Evolutionary conservation across 2,888 invertebrate genomes (phyloP), one percentile per base, ranked within the genome.

Genomic region (Perithous albicinctus): DNA sequence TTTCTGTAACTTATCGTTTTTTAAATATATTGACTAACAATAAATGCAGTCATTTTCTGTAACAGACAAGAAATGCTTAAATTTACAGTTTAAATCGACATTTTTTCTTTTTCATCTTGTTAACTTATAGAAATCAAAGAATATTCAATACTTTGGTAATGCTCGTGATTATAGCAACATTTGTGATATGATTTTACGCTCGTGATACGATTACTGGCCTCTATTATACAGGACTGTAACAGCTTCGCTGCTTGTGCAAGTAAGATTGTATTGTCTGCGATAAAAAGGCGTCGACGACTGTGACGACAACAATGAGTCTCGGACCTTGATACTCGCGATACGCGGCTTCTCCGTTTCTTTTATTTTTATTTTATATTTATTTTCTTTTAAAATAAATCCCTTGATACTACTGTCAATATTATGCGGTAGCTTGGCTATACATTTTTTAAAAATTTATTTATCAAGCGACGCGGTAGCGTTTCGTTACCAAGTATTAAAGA

Each of bases 141-240:
- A 26, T 54, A 26, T 26, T n/a, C 5, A 23, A 56, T 29, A 29
- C 29, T 56, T 56, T 26, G 29, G 7, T 59, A 18, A 35, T 59
- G 5, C 10, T 7, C 7, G 18, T 8, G 29, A 59, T 59, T 59
- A n/a, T n/a, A 7, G 32, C 29, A 32, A 7, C 8, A 35, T 5
- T 59, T 15, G 26, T n/a, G 54, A 26, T 38, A 35, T 26, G 29
- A 70, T 59, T 59, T 43, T 10, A 29, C 23, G 29, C n/a, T 35
- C 35, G 41, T 26, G 67, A 70, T 70, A 41, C 26, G 41, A 70
- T 43, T 70, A 10, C 20, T 43, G 43, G 29, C 70, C 1, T 70
- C 41, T 12, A 70, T 26, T 59, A 29, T 59, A 59, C 7, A 43
- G 46, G 29, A n/a, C 15, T 26, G 10, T 18, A 54, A 15, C 10